phyloP scores from a whole-genome alignment of 2,888 invertebrate genomes.

The Eupeodes luniger region DNA sequence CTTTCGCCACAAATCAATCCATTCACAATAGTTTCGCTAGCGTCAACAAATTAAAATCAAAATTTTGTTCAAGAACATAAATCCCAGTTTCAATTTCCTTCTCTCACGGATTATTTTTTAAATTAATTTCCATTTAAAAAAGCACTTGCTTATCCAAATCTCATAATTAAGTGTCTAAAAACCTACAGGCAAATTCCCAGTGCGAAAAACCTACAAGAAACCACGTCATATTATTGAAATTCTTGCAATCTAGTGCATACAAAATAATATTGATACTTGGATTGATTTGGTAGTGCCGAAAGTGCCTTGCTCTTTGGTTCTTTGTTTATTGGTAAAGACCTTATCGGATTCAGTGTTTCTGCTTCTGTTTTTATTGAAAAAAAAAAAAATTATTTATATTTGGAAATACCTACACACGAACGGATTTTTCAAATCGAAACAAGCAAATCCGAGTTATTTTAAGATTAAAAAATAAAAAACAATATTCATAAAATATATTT shows the following conservation, averaged over 20 bases:
- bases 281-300: not conserved
- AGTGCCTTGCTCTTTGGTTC: slow-evolving; percentile 59
- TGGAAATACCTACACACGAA: slow-evolving; percentile 27
- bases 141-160: not conserved
- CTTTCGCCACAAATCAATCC: slow-evolving; percentile 35
- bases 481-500: slow-evolving; percentile 29
- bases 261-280: not conserved
- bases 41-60: slow-evolving; percentile 12
- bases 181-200: not conserved
- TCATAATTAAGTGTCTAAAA: not conserved
- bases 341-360: slow-evolving; percentile 8
- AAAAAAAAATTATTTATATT: slow-evolving; percentile 5
- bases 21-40: slow-evolving; percentile 19
- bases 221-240: not conserved
- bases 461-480: slow-evolving; percentile 27
- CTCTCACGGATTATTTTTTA: not conserved
- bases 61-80: not conserved
- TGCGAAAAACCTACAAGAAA: not conserved
- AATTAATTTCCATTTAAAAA: not conserved
- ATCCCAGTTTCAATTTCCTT: not conserved
- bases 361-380: not conserved
- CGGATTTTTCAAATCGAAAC: slow-evolving; percentile 10
- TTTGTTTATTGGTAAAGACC: slow-evolving; percentile 30
- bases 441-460: slow-evolving; percentile 51
- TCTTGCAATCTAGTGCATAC: not conserved